A percentile compares a stretch with the other conserved stretches of the same genome.
Conservation (phyloP, 2,113 vertebrate species). For the Hyperoodon ampullatus region DNA sequence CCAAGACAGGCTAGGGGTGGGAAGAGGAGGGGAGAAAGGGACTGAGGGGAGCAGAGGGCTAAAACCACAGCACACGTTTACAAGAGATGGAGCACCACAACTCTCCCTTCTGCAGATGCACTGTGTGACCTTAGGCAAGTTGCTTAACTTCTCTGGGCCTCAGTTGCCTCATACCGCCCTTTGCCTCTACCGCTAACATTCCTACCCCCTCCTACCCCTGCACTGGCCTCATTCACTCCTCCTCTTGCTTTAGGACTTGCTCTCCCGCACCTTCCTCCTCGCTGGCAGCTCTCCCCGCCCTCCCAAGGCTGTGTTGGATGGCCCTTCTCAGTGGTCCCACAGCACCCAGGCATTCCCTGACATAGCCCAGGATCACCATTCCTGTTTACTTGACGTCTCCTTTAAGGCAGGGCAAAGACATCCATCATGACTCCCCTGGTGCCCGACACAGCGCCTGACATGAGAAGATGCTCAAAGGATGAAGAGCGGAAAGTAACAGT, state of each 20-base stretch:
- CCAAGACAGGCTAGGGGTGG: not conserved
- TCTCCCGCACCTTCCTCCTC: not conserved
- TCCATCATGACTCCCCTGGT: not conserved
- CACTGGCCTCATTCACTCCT: not conserved
- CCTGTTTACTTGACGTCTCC: not conserved
- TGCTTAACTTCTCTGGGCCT: not conserved
- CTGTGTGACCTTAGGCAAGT: not conserved
- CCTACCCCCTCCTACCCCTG: not conserved
- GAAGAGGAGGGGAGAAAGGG: not conserved
- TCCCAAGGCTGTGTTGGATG: not conserved
- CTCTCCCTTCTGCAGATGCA: not conserved
- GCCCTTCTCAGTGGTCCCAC: not conserved
- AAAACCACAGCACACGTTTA: not conserved
- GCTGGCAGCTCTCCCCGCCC: not conserved
- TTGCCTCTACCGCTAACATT: not conserved
- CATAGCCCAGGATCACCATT: not conserved
- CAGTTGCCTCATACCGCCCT: not conserved
- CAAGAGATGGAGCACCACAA: not conserved
- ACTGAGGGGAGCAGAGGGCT: not conserved
- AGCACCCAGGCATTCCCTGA: accelerated
- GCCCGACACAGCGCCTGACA: not conserved
- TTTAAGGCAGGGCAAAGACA: not conserved
- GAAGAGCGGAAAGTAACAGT: not conserved
- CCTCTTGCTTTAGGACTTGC: not conserved
- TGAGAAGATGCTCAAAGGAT: not conserved